Percentiles rank a stretch among this genome's conserved stretches.
Conservation (phyloP, 2,888 invertebrate genomes). For the Diploptera punctata region DNA sequence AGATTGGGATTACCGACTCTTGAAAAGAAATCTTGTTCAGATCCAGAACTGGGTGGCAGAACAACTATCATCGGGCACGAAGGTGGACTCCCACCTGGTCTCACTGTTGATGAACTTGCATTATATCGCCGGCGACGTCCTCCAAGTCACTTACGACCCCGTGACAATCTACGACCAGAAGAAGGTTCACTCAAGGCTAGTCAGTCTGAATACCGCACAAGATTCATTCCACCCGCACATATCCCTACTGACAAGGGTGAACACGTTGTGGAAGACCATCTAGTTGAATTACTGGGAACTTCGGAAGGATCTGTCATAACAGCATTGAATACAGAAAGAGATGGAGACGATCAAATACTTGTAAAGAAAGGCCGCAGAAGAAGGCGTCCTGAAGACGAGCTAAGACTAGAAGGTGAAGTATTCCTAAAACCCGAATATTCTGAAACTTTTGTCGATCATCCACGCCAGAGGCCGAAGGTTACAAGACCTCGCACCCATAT, state of each 20-base stretch:
- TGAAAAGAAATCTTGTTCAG: constrained; percentile 35
- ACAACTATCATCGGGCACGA: constrained; percentile 12
- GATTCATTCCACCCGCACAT: neutral
- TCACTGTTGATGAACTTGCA: constrained; percentile 61
- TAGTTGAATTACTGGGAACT: neutral
- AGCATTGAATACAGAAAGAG: neutral
- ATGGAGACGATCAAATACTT: neutral
- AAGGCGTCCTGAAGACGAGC: constrained; percentile 23
- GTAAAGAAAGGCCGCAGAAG: neutral
- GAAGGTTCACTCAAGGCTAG: constrained; percentile 52
- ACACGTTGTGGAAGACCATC: neutral
- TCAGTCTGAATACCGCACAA: constrained; percentile 52
- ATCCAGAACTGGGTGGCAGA: constrained; percentile 42
- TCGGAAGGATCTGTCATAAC: neutral
- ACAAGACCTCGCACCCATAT: constrained; percentile 17
- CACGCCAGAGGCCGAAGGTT: constrained; percentile 40
- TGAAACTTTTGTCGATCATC: constrained; percentile 55
- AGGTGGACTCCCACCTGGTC: constrained; percentile 56
- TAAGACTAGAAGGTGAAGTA: constrained; percentile 59
- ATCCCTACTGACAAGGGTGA: neutral
- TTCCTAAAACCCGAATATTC: constrained; percentile 56
- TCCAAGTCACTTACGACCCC: constrained; percentile 49
- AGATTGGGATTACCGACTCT: constrained; percentile 17
- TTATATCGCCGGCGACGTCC: constrained; percentile 58
- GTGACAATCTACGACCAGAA: constrained; percentile 52